These are phyloP conservation scores for Labrus mixtus DNA, from an alignment of 2,113 vertebrate species.

Conservation along the genomic window DNA sequence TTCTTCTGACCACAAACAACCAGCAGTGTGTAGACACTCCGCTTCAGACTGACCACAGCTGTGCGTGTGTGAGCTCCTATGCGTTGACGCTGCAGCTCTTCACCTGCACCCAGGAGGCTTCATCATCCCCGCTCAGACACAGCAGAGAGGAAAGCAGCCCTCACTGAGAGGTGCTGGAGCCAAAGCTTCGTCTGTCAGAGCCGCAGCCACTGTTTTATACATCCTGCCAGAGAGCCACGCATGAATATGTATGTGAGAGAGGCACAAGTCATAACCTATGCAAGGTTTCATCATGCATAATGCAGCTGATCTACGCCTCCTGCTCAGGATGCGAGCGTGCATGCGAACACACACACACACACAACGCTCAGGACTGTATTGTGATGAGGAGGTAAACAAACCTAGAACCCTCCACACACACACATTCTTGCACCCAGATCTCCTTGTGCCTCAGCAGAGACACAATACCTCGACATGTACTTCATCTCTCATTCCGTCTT, in stretches of 20 bases:
- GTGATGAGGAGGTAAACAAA: conserved; percentile 76
- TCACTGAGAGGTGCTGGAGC: conserved; percentile 53
- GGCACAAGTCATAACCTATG: conserved; percentile 83
- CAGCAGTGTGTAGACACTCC: conserved; percentile 17
- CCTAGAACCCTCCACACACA: conserved; percentile 40
- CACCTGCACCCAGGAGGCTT: conserved; percentile 69
- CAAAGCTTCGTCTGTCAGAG: conserved; percentile 69
- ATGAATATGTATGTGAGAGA: conserved; percentile 82
- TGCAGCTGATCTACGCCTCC: conserved; percentile 80
- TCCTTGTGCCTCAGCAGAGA: conserved; percentile 34
- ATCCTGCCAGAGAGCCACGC: conserved; percentile 72
- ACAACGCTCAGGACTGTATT: conserved; percentile 55
- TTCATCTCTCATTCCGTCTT: not conserved
- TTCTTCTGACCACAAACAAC: not conserved
- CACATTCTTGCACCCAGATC: conserved; percentile 46
- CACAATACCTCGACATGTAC: conserved; percentile 26
- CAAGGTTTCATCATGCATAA: conserved; percentile 84
- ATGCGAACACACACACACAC: conserved; percentile 18
- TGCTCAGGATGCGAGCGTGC: conserved; percentile 64
- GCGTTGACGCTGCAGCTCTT: conserved; percentile 33
- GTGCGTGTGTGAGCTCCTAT: conserved; percentile 14
- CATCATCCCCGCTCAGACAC: conserved; percentile 63
- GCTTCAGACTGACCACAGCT: conserved; percentile 44
- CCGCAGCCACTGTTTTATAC: conserved; percentile 79
- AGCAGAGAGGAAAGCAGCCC: conserved; percentile 10